These are phyloP conservation scores for Alosa sapidissima DNA, from an alignment of 2,797 vertebrate genomes.

Conservation along the genomic window DNA sequence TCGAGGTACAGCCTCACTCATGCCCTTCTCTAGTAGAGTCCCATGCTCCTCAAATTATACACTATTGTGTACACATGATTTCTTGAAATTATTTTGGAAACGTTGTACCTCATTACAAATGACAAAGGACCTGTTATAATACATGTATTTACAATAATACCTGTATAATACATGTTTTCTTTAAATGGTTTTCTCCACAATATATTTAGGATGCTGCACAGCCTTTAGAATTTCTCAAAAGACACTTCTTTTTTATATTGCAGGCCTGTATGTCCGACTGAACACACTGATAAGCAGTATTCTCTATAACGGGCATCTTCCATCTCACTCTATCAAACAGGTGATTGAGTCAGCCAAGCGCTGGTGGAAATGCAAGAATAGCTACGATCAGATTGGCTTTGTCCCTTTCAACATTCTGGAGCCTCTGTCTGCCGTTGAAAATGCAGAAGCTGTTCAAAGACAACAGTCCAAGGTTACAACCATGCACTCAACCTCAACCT, in stretches of 20 bases:
- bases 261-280: too few species aligned
- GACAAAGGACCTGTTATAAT: too few species aligned
- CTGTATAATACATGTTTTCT: too few species aligned
- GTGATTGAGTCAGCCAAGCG: slow-evolving; percentile 80
- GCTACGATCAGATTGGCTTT: slow-evolving; percentile 80
- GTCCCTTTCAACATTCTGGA: slow-evolving; percentile 85
- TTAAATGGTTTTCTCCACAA: too few species aligned
- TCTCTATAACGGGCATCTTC: neutral
- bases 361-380: slow-evolving; percentile 87
- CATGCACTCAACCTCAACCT: neutral
- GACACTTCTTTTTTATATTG: too few species aligned
- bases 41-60: too few species aligned
- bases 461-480: slow-evolving; percentile 62
- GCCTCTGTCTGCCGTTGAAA: slow-evolving; percentile 63
- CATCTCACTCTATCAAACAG: slow-evolving; percentile 56
- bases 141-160: too few species aligned
- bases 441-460: slow-evolving; percentile 34
- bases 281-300: neutral
- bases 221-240: too few species aligned
- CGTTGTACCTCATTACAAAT: neutral
- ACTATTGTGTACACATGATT: too few species aligned
- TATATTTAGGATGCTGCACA: too few species aligned
- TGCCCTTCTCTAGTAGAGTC: neutral
- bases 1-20: slow-evolving; percentile 72
- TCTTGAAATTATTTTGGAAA: neutral